A percentile compares a stretch with the other conserved stretches of the same genome.
Conservation (phyloP, 1,140 invertebrate genomes). For the Drosophila pseudoobscura region DNA sequence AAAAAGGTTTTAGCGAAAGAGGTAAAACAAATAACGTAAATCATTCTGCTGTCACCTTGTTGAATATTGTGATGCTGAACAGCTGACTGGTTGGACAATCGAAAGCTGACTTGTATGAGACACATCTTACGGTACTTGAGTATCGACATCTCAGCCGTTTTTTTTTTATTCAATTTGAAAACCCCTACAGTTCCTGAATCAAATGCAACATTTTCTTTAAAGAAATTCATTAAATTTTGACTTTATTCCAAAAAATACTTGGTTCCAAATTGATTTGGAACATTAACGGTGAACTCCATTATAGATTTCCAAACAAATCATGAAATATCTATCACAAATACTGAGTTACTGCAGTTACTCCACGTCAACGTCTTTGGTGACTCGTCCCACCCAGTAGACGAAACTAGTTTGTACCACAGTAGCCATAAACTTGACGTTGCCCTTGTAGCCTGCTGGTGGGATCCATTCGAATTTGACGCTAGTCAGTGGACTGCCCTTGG, state of each 20-base stretch:
- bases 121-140: too few relatives aligned
- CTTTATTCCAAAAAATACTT: constrained; percentile 73
- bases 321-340: constrained; percentile 65
- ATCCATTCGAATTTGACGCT: constrained; percentile 73
- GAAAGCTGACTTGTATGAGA: too few relatives aligned
- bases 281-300: constrained; percentile 15
- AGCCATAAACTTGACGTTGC: constrained; percentile 81
- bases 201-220: too few relatives aligned
- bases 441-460: constrained; percentile 76
- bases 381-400: constrained; percentile 83
- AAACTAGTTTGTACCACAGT: constrained; percentile 83
- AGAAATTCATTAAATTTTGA: constrained; percentile 12
- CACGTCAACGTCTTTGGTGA: constrained; percentile 69
- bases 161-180: not conserved
- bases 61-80: not conserved
- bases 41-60: constrained; percentile 14
- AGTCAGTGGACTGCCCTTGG: constrained; percentile 60
- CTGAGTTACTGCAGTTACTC: constrained; percentile 49
- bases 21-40: too few relatives aligned
- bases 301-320: constrained; percentile 41
- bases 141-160: too few relatives aligned
- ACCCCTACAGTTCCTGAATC: too few relatives aligned
- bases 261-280: constrained; percentile 24
- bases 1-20: too few relatives aligned
- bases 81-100: not conserved